A percentile compares a stretch with the other conserved stretches of the same genome.
Evolutionary conservation across 2,797 vertebrate species (phyloP).

Genomic region (Brachyrhaphis roseni): DNA sequence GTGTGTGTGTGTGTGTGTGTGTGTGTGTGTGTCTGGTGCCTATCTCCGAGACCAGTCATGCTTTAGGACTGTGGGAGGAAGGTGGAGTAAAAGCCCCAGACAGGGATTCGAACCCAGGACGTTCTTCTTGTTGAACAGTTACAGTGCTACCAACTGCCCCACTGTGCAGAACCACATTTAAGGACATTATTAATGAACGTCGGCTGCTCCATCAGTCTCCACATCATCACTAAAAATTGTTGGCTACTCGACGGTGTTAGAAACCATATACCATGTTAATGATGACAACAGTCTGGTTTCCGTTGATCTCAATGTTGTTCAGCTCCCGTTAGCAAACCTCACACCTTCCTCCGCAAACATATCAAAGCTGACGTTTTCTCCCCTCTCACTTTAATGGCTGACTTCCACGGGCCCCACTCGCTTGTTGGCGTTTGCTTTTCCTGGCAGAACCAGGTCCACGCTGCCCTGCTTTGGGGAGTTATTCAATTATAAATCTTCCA

Average conservation of each 20-base stretch:
- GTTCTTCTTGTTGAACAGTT: not conserved
- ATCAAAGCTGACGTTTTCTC: constrained; percentile 52
- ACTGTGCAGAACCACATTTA: not conserved
- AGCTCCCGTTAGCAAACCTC: constrained; percentile 66
- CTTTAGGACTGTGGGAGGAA: no score
- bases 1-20: no score
- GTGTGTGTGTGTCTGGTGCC: no score
- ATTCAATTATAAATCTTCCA: constrained; percentile 82
- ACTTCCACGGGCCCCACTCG: constrained; percentile 61
- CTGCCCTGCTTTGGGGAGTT: constrained; percentile 75
- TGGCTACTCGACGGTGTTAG: not conserved
- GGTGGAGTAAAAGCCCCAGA: no score
- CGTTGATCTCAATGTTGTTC: constrained; percentile 44
- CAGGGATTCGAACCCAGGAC: no score
- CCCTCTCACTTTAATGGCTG: constrained; percentile 69
- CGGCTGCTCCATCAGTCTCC: not conserved
- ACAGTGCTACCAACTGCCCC: not conserved
- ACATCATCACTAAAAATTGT: not conserved
- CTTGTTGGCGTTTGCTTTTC: constrained; percentile 74
- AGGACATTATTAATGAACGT: not conserved
- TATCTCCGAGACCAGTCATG: not conserved
- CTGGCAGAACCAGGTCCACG: constrained; percentile 67
- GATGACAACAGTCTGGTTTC: not conserved
- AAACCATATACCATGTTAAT: not conserved
- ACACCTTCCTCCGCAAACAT: constrained; percentile 56